These are phyloP conservation scores for Unio delphinus DNA, from an alignment of 2,888 invertebrate species.

Conservation along the genomic window DNA sequence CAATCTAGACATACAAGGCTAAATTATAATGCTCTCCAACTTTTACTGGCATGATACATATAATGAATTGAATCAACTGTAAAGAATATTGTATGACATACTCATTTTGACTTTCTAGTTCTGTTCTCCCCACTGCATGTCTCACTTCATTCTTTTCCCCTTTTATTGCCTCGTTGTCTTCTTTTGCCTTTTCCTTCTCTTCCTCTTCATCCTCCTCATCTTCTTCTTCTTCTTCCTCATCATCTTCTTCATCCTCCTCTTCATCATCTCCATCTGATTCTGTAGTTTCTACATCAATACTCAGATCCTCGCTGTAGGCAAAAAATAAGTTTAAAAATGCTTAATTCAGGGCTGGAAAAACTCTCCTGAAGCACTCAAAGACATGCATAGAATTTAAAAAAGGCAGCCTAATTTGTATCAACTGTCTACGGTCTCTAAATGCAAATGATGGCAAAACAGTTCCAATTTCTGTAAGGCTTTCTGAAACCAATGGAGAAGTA, in stretches of 20 bases:
- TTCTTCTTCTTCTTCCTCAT: conserved; percentile 40
- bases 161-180: conserved; percentile 22
- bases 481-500: no score
- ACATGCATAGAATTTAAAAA: not conserved
- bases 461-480: no score
- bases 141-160: conserved; percentile 26
- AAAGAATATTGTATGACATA: not conserved
- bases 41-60: no score
- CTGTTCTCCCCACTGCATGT: not conserved
- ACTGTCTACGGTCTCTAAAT: no score
- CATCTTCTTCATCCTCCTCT: conserved; percentile 34
- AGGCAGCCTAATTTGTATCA: not conserved
- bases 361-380: no score
- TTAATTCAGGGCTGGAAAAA: no score
- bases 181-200: conserved; percentile 40
- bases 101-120: not conserved
- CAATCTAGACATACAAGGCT: no score
- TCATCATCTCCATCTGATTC: conserved; percentile 36
- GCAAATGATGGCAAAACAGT: no score
- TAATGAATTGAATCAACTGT: no score
- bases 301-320: conserved; percentile 13
- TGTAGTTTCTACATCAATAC: conserved; percentile 35
- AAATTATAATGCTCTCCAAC: no score
- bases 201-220: conserved; percentile 17
- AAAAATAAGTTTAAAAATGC: no score